A percentile compares a stretch with the other conserved stretches of the same genome.
These are phyloP conservation scores for Ostrea denselamellosa DNA, from an alignment of 1,140 invertebrate genomes.

Conservation along the genomic window DNA sequence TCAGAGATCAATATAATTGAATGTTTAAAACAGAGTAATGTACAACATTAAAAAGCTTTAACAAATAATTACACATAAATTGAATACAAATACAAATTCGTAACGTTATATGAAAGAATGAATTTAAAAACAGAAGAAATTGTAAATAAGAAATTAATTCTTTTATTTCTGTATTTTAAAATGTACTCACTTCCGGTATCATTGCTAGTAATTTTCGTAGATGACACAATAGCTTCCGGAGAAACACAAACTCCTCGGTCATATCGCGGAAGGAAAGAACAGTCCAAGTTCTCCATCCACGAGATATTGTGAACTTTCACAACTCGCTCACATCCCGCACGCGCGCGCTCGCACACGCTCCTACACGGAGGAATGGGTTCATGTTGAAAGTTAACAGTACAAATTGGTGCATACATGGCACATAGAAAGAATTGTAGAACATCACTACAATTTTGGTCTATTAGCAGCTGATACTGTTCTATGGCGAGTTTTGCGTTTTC, in stretches of 20 bases:
- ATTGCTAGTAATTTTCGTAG: slow-evolving; percentile 47
- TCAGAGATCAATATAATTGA: background rate
- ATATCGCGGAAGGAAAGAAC: slow-evolving; percentile 70
- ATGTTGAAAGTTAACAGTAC: slow-evolving; percentile 70
- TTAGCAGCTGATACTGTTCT: slow-evolving; percentile 71
- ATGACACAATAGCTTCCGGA: slow-evolving; percentile 73
- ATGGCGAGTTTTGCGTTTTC: slow-evolving; percentile 75
- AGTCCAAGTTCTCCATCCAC: slow-evolving; percentile 73
- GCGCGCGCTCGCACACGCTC: slow-evolving; percentile 71
- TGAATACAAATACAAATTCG: background rate
- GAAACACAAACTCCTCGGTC: slow-evolving; percentile 74
- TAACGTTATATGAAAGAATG: background rate
- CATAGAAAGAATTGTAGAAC: slow-evolving; percentile 75
- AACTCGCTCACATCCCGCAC: slow-evolving; percentile 72
- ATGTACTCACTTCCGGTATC: slow-evolving; percentile 49
- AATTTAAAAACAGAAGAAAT: background rate
- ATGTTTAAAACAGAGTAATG: background rate
- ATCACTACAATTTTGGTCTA: slow-evolving; percentile 73
- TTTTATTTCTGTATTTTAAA: background rate
- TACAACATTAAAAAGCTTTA: background rate
- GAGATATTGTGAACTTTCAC: slow-evolving; percentile 73
- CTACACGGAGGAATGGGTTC: slow-evolving; percentile 75
- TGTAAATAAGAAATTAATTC: background rate
- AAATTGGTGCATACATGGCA: slow-evolving; percentile 76
- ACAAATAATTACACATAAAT: background rate